Conservation (phyloP, 2,888 invertebrate genomes). For the Harpagoxenus sublaevis region DNA sequence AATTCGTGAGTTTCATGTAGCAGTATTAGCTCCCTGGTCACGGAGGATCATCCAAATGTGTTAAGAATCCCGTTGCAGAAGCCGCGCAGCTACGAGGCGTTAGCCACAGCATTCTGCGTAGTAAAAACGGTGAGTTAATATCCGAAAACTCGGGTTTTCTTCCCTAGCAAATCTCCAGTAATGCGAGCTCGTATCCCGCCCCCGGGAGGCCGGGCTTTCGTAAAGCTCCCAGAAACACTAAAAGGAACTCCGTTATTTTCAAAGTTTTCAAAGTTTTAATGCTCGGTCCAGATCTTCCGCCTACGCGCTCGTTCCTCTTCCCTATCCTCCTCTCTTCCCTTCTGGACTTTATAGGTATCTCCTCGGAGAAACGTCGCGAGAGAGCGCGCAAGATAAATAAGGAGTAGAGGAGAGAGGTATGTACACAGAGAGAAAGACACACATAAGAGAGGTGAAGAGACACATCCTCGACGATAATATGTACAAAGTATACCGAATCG, state of each 20-base stretch:
- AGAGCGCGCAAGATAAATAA: conserved; percentile 25
- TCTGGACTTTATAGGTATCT: background rate
- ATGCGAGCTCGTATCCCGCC: conserved; percentile 31
- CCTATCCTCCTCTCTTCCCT: background rate
- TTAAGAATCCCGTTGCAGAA: conserved; percentile 28
- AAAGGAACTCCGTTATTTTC: conserved; percentile 67
- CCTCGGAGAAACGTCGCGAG: conserved; percentile 15
- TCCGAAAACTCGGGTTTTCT: conserved; percentile 51
- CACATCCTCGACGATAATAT: conserved; percentile 55
- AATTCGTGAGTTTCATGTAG: background rate
- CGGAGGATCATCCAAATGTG: conserved; percentile 21
- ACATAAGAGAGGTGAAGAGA: background rate
- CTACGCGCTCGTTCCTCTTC: conserved; percentile 17
- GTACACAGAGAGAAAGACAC: background rate
- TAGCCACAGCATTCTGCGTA: conserved; percentile 16
- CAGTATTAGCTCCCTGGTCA: background rate
- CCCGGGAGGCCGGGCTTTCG: conserved; percentile 22
- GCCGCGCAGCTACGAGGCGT: conserved; percentile 16
- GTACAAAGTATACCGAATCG: conserved; percentile 49
- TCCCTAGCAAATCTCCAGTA: conserved; percentile 39
- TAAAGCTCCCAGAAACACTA: conserved; percentile 51
- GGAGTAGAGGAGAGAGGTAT: background rate
- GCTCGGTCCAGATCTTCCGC: conserved; percentile 35
- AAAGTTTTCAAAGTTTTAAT: conserved; percentile 71
- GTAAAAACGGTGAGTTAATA: conserved; percentile 52